Percentiles rank a stretch among this genome's conserved stretches.
Evolutionary conservation across 2,113 vertebrate species (phyloP).

Genomic region (Cyphomyrus plagiostoma): DNA sequence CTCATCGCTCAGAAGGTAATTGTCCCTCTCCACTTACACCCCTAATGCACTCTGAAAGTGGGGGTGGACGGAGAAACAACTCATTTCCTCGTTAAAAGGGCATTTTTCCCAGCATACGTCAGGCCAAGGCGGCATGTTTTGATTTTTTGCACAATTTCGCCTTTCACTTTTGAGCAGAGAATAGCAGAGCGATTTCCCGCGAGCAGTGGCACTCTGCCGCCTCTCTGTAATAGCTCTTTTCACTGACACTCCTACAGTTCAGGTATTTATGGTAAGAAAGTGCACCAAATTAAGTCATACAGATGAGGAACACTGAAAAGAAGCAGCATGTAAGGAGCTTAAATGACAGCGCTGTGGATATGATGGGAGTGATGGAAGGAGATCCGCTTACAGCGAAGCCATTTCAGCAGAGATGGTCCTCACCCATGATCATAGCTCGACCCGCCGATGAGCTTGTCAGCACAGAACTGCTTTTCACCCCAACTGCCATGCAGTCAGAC

Average conservation of each 20-base stretch:
- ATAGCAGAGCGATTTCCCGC: constrained; percentile 64
- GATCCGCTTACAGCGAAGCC: constrained; percentile 29
- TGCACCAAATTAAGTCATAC: constrained; percentile 54
- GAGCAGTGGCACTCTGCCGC: constrained; percentile 63
- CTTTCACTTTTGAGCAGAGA: constrained; percentile 38
- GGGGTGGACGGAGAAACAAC: constrained; percentile 56
- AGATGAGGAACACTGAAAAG: constrained; percentile 48
- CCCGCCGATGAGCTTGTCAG: constrained; percentile 63
- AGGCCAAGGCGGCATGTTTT: constrained; percentile 85
- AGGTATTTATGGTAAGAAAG: constrained; percentile 36
- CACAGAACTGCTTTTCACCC: constrained; percentile 66
- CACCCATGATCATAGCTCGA: constrained; percentile 55
- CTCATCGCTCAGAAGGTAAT: constrained; percentile 83
- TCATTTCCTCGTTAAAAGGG: constrained; percentile 75
- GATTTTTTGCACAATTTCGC: constrained; percentile 69
- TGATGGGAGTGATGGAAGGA: constrained; percentile 46
- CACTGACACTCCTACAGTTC: constrained; percentile 49
- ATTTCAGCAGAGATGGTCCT: constrained; percentile 57
- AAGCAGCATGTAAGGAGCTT: constrained; percentile 26
- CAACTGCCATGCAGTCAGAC: constrained; percentile 57
- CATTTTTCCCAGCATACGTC: constrained; percentile 72
- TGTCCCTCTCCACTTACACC: constrained; percentile 84
- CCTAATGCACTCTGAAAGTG: constrained; percentile 95
- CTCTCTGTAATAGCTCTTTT: constrained; percentile 29
- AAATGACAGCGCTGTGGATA: constrained; percentile 53